Percentiles rank a stretch among this genome's conserved stretches.
Evolutionary conservation across 2,888 invertebrate species (phyloP).

Genomic region (Pollenia angustigena): DNA sequence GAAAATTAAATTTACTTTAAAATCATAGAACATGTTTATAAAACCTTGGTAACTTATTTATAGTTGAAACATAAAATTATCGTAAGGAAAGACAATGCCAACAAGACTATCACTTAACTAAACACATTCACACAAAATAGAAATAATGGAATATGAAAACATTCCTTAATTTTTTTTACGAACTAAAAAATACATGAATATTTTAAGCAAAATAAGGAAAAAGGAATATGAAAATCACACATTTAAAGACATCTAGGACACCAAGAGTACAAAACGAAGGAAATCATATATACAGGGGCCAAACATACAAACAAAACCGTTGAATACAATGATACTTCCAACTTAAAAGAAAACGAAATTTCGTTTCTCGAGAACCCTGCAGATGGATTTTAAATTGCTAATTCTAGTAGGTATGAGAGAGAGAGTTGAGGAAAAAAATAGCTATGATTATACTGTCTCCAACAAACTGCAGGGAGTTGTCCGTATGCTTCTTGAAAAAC

Average conservation of each 20-base stretch:
- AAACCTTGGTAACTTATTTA: not conserved
- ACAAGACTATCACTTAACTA: conserved; percentile 29
- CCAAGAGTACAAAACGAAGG: conserved; percentile 30
- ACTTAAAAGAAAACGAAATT: conserved; percentile 23
- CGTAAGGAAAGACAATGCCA: not conserved
- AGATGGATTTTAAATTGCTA: not conserved
- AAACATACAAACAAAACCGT: conserved; percentile 2
- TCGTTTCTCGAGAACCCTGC: not conserved
- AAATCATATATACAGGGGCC: conserved; percentile 34
- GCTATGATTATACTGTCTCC: no score
- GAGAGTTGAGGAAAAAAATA: no score
- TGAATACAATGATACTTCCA: not conserved
- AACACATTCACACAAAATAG: not conserved
- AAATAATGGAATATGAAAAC: conserved; percentile 3
- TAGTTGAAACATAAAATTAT: not conserved
- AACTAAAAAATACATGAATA: not conserved
- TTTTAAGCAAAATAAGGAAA: conserved; percentile 1
- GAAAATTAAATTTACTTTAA: no score
- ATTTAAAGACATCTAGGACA: conserved; percentile 22
- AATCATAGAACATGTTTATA: not conserved
- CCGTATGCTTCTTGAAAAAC: no score
- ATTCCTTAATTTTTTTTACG: conserved; percentile 15
- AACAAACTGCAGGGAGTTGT: no score
- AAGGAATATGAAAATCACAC: conserved; percentile 1
- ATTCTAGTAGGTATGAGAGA: no score